phyloP scores from a whole-genome alignment of 2,113 vertebrate species.

The Lagopus muta region DNA sequence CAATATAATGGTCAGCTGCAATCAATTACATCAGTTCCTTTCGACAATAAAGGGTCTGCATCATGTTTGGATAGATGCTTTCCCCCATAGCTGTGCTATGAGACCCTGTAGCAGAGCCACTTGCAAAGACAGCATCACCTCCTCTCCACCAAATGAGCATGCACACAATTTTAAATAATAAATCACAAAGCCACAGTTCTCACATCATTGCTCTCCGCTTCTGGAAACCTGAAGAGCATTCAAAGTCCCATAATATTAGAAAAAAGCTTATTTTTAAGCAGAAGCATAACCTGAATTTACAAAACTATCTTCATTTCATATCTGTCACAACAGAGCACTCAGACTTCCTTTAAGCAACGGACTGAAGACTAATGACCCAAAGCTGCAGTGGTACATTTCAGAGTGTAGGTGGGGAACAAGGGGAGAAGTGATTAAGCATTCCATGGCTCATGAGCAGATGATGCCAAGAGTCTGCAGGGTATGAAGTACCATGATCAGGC shows the following conservation, averaged over 20 bases:
- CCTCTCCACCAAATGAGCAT: background rate
- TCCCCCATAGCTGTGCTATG: background rate
- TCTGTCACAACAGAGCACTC: background rate
- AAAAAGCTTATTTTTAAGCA: background rate
- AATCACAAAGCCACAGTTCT: background rate
- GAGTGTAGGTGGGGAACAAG: background rate
- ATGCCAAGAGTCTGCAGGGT: background rate
- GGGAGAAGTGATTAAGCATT: background rate
- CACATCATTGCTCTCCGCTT: background rate
- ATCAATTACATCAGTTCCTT: background rate
- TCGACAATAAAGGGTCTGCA: background rate
- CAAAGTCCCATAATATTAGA: background rate
- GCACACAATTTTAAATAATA: accelerated
- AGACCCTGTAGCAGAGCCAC: background rate
- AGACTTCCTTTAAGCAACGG: background rate
- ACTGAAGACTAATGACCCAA: background rate
- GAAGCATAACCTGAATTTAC: background rate
- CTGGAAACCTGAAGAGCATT: background rate
- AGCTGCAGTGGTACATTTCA: background rate
- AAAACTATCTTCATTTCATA: background rate
- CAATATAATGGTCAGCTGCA: background rate
- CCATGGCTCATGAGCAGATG: background rate
- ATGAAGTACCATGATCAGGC: background rate
- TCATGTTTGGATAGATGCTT: background rate
- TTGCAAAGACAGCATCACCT: background rate